Conservation (phyloP, 1,140 invertebrate species). For the Propsilocerus akamusi region DNA sequence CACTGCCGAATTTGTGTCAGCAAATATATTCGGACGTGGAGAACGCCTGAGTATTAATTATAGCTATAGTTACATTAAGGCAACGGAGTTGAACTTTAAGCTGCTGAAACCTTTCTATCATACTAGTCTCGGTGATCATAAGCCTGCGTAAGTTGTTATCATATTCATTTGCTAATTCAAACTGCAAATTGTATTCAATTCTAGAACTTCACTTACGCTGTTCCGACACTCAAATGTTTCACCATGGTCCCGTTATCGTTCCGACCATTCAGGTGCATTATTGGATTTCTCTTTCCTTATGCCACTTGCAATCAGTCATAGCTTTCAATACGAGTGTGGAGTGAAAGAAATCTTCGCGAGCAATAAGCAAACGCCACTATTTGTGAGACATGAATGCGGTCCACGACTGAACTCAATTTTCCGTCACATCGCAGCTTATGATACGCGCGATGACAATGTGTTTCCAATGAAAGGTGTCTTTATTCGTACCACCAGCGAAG, state of each 20-base stretch:
- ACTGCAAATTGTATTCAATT: no score
- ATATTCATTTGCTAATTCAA: not conserved
- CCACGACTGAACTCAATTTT: conserved; percentile 19
- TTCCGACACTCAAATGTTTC: conserved; percentile 13
- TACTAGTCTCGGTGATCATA: conserved; percentile 18
- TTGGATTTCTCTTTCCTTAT: not conserved
- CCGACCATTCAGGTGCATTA: not conserved
- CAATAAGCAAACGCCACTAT: conserved; percentile 19
- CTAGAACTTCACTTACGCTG: conserved; percentile 18
- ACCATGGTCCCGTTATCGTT: not conserved
- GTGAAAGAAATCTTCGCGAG: conserved; percentile 16
- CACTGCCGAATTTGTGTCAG: conserved; percentile 17
- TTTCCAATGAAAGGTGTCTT: conserved; percentile 19
- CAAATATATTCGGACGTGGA: conserved; percentile 20
- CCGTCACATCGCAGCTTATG: conserved; percentile 18
- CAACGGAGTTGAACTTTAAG: conserved; percentile 19
- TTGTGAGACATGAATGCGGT: conserved; percentile 19
- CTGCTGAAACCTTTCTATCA: conserved; percentile 24
- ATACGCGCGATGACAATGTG: conserved; percentile 18
- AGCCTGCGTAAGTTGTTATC: conserved; percentile 17
- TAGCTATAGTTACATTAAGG: conserved; percentile 18
- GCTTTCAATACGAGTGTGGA: conserved; percentile 21
- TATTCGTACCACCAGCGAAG: conserved; percentile 18
- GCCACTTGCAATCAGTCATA: conserved; percentile 10
- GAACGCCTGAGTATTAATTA: conserved; percentile 21